Evolutionary conservation across 2,113 vertebrate species (phyloP), one percentile per base, ranked within the genome.

Genomic region (Gymnobelideus leadbeateri): DNA sequence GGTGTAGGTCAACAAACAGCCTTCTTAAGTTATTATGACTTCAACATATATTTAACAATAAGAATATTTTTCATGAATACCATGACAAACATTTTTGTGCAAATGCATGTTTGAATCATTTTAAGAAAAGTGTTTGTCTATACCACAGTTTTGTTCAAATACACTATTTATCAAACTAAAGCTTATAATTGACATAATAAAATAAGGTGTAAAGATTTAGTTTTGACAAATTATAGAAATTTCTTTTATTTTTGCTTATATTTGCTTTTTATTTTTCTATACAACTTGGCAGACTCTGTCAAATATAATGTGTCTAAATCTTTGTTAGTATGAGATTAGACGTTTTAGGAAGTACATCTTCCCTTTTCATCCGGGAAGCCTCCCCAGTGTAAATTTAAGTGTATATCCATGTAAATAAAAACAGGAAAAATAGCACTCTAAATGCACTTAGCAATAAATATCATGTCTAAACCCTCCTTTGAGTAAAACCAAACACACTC

Each of bases 401-500:
- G 6, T 37, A 84, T 93, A 5, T 89, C 16, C 93, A 2, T 90
- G 95, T 49, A 16, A 96, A 95, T 51, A 16, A 96, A 68, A 90
- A 94, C 94, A 95, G 52, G 77, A 95, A 91, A 97, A 91, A 10
- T 89, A 21, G 52, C 89, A 51, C 68, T 54, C 47, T 12, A 16
- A 91, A 91, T 89, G 91, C 19, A 92, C 19, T 91, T 90, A 92
- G 49, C 91, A 57, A 94, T 55, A 96, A 96, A 95, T 84, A 55
- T 28, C 19, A 94, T 91, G 95, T 97, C 92, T 95, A 96, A 91
- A 93, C 92, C 51, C n/a, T 93, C 91, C 97, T 97, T 96, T 94
- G 95, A 96, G 49, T 93, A 93, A 96, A 94, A 96, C 51, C 50
- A 95, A 94, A 93, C 37, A 94, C 51, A 90, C 93, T 96, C 94